Evolutionary conservation across 1,140 invertebrate species (phyloP).

Genomic region (Drosophila miranda): DNA sequence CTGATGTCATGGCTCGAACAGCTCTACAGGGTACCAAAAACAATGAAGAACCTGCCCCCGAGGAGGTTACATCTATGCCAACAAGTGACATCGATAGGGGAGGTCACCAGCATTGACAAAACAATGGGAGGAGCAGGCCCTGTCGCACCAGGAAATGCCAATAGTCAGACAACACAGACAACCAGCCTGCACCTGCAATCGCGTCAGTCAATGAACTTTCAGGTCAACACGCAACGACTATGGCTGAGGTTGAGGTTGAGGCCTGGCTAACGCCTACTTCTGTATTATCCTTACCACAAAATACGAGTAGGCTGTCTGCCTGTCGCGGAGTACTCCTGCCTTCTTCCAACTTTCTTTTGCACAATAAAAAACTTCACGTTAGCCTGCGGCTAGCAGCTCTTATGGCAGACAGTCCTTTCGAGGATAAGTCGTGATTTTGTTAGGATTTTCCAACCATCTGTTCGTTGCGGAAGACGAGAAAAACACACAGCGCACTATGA

Average conservation of each 20-base stretch:
- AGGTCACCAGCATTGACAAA: slow-evolving; percentile 61
- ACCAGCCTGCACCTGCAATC: slow-evolving; percentile 26
- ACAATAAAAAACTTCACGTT: slow-evolving; percentile 67
- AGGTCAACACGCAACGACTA: slow-evolving; percentile 60
- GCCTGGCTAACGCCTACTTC: slow-evolving; percentile 53
- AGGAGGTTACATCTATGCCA: slow-evolving; percentile 38
- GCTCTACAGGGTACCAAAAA: slow-evolving; percentile 18
- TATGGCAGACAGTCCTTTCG: slow-evolving; percentile 56
- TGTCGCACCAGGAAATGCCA: slow-evolving; percentile 56
- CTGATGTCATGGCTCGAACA: slow-evolving; percentile 64
- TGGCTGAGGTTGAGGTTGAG: slow-evolving; percentile 5
- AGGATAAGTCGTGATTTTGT: slow-evolving; percentile 37
- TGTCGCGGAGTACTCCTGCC: slow-evolving; percentile 4
- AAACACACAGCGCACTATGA: too few species aligned
- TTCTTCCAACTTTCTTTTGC: slow-evolving; percentile 49
- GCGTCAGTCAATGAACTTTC: slow-evolving; percentile 75
- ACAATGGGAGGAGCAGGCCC: slow-evolving; percentile 47
- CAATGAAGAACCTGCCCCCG: slow-evolving; percentile 44
- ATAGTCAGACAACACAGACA: slow-evolving; percentile 25
- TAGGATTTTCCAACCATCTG: slow-evolving; percentile 64
- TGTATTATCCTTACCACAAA: slow-evolving; percentile 47
- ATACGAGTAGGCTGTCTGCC: slow-evolving; percentile 20
- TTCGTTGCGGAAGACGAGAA: slow-evolving; percentile 14
- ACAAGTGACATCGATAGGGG: slow-evolving; percentile 58
- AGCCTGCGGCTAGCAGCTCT: slow-evolving; percentile 31